phyloP scores from a whole-genome alignment of 92 coral and sea anemone genomes.

The Meandrina meandrites region DNA sequence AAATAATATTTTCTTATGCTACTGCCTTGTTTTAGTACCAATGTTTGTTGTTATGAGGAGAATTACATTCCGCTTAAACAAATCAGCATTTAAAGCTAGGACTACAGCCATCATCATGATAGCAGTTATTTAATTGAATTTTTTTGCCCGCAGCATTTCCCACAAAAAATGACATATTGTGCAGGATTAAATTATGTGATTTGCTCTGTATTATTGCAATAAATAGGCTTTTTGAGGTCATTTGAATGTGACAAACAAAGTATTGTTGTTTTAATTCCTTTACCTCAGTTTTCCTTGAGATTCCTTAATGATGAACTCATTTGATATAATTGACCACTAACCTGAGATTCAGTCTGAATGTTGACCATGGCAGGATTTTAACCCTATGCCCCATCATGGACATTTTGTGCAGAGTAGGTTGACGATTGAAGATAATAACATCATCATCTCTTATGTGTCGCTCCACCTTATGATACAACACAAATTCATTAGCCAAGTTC shows the following conservation, averaged over 20 bases:
- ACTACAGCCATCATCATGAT: no score
- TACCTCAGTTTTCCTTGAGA: no score
- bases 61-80: no score
- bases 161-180: no score
- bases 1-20: neutral
- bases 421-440: conserved; percentile 97
- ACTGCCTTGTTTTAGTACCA: neutral
- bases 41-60: neutral
- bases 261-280: no score
- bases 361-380: conserved; percentile 98
- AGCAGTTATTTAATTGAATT: no score
- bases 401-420: conserved; percentile 99
- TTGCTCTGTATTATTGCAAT: neutral
- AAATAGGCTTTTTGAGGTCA: no score
- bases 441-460: conserved; percentile 96
- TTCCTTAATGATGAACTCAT: neutral
- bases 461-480: conserved; percentile 69
- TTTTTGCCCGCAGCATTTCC: no score
- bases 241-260: no score
- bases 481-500: neutral
- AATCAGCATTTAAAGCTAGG: no score
- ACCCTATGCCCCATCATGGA: conserved; percentile 99
- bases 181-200: no score
- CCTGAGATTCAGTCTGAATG: conserved; percentile 98
- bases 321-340: conserved; percentile 13